phyloP scores from a whole-genome alignment of 2,113 vertebrate species.

The Gobius niger region DNA sequence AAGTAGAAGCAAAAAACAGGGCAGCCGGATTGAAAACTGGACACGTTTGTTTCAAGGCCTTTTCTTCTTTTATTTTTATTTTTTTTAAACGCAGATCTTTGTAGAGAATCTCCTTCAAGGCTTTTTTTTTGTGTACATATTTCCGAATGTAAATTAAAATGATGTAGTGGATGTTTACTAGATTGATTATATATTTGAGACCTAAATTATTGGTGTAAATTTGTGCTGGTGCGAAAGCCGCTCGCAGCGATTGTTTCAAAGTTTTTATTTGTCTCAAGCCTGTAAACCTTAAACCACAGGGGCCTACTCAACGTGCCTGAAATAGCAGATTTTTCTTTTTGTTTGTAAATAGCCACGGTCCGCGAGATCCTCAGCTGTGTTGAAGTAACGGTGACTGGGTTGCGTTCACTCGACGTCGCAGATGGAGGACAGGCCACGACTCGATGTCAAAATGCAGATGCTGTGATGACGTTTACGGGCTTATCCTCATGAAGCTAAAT shows the following conservation, averaged over 20 bases:
- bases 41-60: constrained; percentile 45
- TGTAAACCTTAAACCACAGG: constrained; percentile 73
- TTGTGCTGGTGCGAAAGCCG: constrained; percentile 65
- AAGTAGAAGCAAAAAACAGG: constrained; percentile 75
- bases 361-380: constrained; percentile 61
- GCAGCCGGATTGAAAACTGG: constrained; percentile 83
- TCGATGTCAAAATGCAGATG: too few relatives aligned
- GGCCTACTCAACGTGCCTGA: constrained; percentile 72
- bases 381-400: constrained; percentile 49
- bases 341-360: constrained; percentile 49
- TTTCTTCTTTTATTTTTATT: not conserved
- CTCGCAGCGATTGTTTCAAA: constrained; percentile 59
- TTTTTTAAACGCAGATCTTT: constrained; percentile 41
- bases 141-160: constrained; percentile 64
- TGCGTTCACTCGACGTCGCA: not conserved
- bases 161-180: constrained; percentile 68
- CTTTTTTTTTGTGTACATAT: constrained; percentile 76
- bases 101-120: constrained; percentile 64
- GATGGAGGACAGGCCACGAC: too few relatives aligned
- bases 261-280: constrained; percentile 52
- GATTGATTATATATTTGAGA: constrained; percentile 67
- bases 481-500: too few relatives aligned
- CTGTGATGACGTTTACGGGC: too few relatives aligned
- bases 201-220: constrained; percentile 73
- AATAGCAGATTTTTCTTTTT: constrained; percentile 51